Conservation (phyloP, 2,888 invertebrate genomes). For the Cyrtodaria siliqua region DNA sequence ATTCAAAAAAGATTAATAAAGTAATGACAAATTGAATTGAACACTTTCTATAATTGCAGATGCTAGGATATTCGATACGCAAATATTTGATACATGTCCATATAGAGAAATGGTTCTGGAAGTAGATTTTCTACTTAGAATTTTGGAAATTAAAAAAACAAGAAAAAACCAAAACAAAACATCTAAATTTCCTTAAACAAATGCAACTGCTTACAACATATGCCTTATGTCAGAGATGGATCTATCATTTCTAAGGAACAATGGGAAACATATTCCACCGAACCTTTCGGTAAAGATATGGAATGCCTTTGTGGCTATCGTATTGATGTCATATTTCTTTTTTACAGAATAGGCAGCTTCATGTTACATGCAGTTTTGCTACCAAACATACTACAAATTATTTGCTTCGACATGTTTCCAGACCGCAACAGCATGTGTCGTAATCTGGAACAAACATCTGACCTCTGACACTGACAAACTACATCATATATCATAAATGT, state of each 20-base stretch:
- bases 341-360: slow-evolving; percentile 80
- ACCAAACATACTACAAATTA: slow-evolving; percentile 81
- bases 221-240: too few species aligned
- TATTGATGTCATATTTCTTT: slow-evolving; percentile 53
- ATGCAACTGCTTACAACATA: too few species aligned
- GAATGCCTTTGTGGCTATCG: slow-evolving; percentile 69
- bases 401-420: slow-evolving; percentile 71
- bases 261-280: slow-evolving; percentile 25
- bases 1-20: too few species aligned
- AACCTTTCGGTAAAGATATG: slow-evolving; percentile 47
- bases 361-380: slow-evolving; percentile 82
- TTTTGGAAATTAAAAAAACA: too few species aligned
- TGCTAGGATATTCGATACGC: too few species aligned
- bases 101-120: too few species aligned
- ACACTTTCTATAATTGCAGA: too few species aligned
- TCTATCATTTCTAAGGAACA: background rate
- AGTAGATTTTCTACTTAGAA: too few species aligned
- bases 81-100: too few species aligned
- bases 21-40: too few species aligned
- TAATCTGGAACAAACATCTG: slow-evolving; percentile 50
- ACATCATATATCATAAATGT: slow-evolving; percentile 79
- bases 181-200: too few species aligned
- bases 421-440: slow-evolving; percentile 62
- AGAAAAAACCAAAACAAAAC: too few species aligned
- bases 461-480: slow-evolving; percentile 78